These are phyloP conservation scores for Echinarachnius parma DNA, from an alignment of 53 echinoderm and acorn worm genomes.

Conservation along the genomic window DNA sequence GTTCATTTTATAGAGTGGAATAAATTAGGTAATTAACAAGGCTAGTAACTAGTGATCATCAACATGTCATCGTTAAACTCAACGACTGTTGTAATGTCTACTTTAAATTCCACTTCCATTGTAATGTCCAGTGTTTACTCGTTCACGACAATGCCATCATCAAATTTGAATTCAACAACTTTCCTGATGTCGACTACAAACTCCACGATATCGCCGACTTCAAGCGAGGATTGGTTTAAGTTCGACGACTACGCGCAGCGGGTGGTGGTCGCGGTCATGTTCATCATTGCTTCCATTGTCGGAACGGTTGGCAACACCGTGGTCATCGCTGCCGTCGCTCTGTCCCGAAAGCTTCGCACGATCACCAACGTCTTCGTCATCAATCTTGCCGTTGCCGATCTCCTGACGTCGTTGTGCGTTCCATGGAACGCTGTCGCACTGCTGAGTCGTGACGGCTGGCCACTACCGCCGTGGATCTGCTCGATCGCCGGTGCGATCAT, in stretches of 20 bases:
- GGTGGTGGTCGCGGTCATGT: conserved; percentile 33
- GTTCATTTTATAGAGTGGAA: no score
- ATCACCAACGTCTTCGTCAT: conserved; percentile 93
- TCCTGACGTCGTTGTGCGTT: conserved; percentile 65
- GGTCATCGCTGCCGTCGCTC: conserved; percentile 70
- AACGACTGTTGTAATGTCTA: no score
- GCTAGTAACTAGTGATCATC: no score
- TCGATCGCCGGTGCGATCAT: conserved; percentile 49
- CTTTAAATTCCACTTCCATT: no score
- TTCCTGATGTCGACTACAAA: not conserved
- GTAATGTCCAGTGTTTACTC: no score
- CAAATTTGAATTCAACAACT: no score
- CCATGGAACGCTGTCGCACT: conserved; percentile 72
- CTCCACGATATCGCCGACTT: not conserved
- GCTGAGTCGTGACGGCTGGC: conserved; percentile 55
- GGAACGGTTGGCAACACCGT: conserved; percentile 78
- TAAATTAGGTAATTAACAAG: no score
- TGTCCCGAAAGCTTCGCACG: conserved; percentile 76
- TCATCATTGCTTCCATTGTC: conserved; percentile 39
- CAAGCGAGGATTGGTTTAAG: conserved; percentile 3
- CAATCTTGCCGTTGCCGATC: conserved; percentile 82
- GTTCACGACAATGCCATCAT: no score
- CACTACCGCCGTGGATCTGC: conserved; percentile 63
- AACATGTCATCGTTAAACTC: no score
- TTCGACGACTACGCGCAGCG: conserved; percentile 45